These are phyloP conservation scores for Ameiurus melas DNA, from an alignment of 2,113 vertebrate genomes.

Conservation along the genomic window DNA sequence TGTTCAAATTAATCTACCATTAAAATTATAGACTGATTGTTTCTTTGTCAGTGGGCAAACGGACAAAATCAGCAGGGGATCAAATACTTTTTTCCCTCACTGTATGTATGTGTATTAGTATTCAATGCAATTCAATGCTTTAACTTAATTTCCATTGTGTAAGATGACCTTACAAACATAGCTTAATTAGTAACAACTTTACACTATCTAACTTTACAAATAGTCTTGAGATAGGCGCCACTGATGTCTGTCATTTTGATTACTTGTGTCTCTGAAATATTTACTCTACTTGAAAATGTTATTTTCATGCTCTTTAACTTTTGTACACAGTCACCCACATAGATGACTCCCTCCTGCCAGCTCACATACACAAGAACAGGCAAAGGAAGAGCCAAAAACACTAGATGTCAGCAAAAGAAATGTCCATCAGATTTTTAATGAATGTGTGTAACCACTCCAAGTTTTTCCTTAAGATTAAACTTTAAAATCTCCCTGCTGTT, in stretches of 20 bases:
- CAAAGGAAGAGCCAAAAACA: conserved; percentile 18
- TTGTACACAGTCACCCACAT: conserved; percentile 50
- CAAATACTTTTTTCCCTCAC: no score
- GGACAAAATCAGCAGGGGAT: no score
- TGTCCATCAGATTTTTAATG: conserved; percentile 26
- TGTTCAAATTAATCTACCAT: no score
- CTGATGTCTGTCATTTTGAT: conserved; percentile 30
- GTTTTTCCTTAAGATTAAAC: not conserved
- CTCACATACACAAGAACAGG: conserved; percentile 14
- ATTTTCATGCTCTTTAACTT: conserved; percentile 40
- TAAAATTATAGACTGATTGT: no score
- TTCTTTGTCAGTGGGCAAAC: no score
- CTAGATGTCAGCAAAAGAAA: conserved; percentile 30
- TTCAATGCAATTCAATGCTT: not conserved
- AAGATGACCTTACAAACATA: conserved; percentile 9
- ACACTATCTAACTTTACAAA: conserved; percentile 33
- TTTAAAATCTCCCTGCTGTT: not conserved
- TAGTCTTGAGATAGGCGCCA: conserved; percentile 21
- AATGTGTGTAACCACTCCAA: conserved; percentile 3
- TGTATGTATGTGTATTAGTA: not conserved
- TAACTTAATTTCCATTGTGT: not conserved
- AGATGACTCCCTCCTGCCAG: conserved; percentile 26
- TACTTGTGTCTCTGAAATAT: conserved; percentile 34
- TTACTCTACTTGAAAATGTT: conserved; percentile 48
- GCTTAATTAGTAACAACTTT: conserved; percentile 23